Conservation (phyloP, 2,113 vertebrate species). For the Tor tambroides region DNA sequence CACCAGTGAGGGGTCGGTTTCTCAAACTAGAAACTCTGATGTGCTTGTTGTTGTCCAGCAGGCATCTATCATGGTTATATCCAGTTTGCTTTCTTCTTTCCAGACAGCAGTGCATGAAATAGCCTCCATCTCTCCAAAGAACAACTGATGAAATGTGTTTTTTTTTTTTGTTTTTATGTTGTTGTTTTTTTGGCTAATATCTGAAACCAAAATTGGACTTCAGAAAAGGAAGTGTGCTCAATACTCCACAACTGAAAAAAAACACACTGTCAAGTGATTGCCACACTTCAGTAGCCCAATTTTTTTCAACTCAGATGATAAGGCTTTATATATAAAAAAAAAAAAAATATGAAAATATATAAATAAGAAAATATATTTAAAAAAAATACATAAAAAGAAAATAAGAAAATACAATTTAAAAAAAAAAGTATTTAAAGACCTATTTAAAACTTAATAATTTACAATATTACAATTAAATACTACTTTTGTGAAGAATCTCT, state of each 20-base stretch:
- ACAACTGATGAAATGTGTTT: background rate
- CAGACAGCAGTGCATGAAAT: constrained; percentile 2
- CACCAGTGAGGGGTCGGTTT: background rate
- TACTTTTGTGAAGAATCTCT: background rate
- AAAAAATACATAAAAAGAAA: background rate
- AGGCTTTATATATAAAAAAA: background rate
- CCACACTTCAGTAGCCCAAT: background rate
- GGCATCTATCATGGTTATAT: constrained; percentile 2
- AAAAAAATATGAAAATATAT: background rate
- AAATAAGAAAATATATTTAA: background rate
- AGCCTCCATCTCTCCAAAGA: background rate
- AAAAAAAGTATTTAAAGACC: background rate
- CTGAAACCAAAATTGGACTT: background rate
- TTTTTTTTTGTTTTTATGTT: too few species aligned
- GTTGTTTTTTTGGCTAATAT: background rate
- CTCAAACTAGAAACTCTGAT: constrained; percentile 8
- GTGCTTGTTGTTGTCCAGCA: background rate
- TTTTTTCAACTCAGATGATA: background rate
- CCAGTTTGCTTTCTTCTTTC: background rate
- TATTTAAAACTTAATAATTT: background rate
- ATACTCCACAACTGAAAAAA: background rate
- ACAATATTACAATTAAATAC: background rate
- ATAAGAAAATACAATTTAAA: too few species aligned
- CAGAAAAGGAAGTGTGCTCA: background rate
- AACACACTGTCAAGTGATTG: background rate